Evolutionary conservation across 2,113 vertebrate genomes (phyloP).

Genomic region (Oryzias woworae): DNA sequence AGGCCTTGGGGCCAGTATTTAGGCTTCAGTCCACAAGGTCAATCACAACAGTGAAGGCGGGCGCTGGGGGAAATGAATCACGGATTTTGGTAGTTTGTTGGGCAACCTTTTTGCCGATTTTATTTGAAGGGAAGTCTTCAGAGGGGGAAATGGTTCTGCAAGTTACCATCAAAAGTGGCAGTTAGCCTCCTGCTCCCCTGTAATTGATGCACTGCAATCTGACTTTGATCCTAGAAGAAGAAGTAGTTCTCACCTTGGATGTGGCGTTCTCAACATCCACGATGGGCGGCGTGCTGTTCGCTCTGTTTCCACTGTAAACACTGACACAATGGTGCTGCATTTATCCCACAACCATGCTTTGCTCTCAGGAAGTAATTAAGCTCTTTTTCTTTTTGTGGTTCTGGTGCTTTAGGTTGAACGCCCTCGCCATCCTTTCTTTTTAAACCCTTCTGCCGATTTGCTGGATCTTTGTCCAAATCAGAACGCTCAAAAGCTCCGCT

Average conservation of each 20-base stretch:
- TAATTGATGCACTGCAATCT: slow-evolving; percentile 36
- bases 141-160: slow-evolving; percentile 5
- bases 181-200: slow-evolving; percentile 26
- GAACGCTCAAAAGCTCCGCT: no score
- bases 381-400: slow-evolving; percentile 11
- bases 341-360: slow-evolving; percentile 36
- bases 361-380: slow-evolving; percentile 53
- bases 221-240: slow-evolving; percentile 43
- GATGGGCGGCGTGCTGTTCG: slow-evolving; percentile 43
- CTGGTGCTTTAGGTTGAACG: neutral
- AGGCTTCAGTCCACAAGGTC: slow-evolving; percentile 21
- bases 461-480: neutral
- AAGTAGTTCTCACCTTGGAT: slow-evolving; percentile 56
- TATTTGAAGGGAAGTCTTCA: slow-evolving; percentile 16
- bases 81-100: slow-evolving; percentile 34
- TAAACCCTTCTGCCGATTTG: neutral
- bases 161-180: slow-evolving; percentile 26
- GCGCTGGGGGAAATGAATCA: slow-evolving; percentile 46
- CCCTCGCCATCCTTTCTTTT: neutral
- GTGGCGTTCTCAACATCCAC: slow-evolving; percentile 37
- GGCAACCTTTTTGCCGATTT: slow-evolving; percentile 24
- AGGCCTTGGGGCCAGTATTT: slow-evolving; percentile 5
- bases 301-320: slow-evolving; percentile 60
- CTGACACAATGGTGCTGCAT: slow-evolving; percentile 51
- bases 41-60: slow-evolving; percentile 32